Evolutionary conservation across 2,888 invertebrate species (phyloP).

Genomic region (Sicus ferrugineus): DNA sequence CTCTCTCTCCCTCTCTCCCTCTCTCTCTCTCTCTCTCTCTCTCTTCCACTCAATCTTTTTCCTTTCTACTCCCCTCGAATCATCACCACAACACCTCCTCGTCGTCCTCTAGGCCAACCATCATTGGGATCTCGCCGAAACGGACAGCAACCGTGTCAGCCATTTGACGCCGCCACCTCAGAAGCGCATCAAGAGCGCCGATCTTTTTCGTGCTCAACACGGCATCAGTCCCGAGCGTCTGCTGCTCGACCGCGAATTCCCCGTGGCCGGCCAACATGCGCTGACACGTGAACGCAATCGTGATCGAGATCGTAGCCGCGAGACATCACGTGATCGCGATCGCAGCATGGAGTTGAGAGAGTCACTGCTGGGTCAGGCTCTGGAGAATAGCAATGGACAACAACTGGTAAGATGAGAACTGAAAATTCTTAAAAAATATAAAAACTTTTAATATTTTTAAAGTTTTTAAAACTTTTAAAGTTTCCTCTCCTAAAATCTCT

Average conservation of each 20-base stretch:
- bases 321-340: slow-evolving; percentile 67
- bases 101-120: slow-evolving; percentile 51
- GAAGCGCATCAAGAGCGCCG: slow-evolving; percentile 75
- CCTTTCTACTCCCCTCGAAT: neutral
- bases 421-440: slow-evolving; percentile 15
- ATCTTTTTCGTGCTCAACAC: slow-evolving; percentile 73
- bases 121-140: slow-evolving; percentile 71
- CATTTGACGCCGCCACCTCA: slow-evolving; percentile 71
- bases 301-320: slow-evolving; percentile 54
- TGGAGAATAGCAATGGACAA: slow-evolving; percentile 73
- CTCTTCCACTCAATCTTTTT: neutral
- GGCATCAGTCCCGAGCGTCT: slow-evolving; percentile 64
- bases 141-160: slow-evolving; percentile 64
- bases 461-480: too few species aligned
- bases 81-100: neutral
- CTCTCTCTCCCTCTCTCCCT: slow-evolving; percentile 6
- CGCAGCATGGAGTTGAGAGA: slow-evolving; percentile 73
- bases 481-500: neutral
- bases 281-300: slow-evolving; percentile 59
- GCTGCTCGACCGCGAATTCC: slow-evolving; percentile 63
- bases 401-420: slow-evolving; percentile 2
- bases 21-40: neutral
- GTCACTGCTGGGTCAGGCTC: slow-evolving; percentile 77
- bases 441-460: slow-evolving; percentile 24
- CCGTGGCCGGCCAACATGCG: slow-evolving; percentile 61